A percentile compares a stretch with the other conserved stretches of the same genome.
Evolutionary conservation across 2,113 vertebrate species (phyloP).

Genomic region (Lagopus muta): DNA sequence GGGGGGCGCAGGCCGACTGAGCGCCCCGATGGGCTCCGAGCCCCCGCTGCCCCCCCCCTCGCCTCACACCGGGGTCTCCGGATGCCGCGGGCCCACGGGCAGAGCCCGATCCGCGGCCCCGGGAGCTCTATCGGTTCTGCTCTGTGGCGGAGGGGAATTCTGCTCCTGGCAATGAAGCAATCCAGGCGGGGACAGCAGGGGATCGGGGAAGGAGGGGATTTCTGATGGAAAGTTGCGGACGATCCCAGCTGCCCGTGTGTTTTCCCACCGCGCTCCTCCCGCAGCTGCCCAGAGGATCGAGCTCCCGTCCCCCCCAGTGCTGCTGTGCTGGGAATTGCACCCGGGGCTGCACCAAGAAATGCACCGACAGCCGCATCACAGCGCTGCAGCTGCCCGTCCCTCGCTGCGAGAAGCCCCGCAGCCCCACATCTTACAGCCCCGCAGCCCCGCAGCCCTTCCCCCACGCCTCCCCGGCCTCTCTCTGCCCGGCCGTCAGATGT

Average conservation of each 20-base stretch:
- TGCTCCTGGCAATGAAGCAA: neutral
- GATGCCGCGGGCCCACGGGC: neutral
- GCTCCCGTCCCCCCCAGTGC: neutral
- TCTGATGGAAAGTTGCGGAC: slow-evolving; percentile 69
- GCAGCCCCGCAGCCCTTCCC: neutral
- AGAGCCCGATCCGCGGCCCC: neutral
- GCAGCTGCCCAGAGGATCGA: fast-evolving
- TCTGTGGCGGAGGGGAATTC: slow-evolving; percentile 50
- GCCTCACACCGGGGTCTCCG: neutral
- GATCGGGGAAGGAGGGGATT: slow-evolving; percentile 35
- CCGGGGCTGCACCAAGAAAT: neutral
- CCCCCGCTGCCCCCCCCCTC: no score
- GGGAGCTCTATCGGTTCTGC: slow-evolving; percentile 39
- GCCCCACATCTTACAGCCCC: no score
- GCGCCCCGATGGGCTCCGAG: neutral
- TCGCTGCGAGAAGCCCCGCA: no score
- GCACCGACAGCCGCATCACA: no score
- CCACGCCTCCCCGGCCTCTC: slow-evolving; percentile 19
- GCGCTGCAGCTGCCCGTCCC: no score
- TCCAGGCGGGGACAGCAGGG: neutral
- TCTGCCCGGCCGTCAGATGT: slow-evolving; percentile 76
- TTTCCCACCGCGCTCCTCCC: neutral
- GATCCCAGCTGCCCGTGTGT: neutral
- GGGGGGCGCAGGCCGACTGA: no score
- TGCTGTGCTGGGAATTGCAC: no score